Base-by-base conservation (phyloP, 2,113 vertebrate species). In the Spea multiplicata region DNA sequence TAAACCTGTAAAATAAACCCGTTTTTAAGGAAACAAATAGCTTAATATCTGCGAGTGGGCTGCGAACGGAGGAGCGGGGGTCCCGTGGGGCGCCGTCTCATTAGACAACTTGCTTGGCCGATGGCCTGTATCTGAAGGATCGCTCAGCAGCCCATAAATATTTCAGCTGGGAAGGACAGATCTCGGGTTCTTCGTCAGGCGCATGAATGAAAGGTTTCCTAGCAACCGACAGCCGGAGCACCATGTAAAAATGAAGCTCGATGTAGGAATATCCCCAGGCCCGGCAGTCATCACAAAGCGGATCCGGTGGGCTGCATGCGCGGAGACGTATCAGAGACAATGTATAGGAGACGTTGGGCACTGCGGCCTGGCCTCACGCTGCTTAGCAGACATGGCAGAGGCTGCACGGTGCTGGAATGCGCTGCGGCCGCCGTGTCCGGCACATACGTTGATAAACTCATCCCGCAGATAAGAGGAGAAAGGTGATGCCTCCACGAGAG, bases 111-210 rank as follows among this genome's bases (percentile, higher is more conserved):
- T 3, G 8, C 30, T 6, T 6, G 9, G 49, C 45, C 49, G 66
- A 8, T 68, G 74, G 13, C 30, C 53, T 62, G 44, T 61, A 67
- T 67, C 55, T 67, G 74, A 6, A 46, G 64, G 64, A 75, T 47
- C 65, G 45, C 49, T n/a, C 74, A 75, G 49, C 73, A 59, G 30
- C 66, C 14, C 66, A 76, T 76, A 69, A 76, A 76, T 76, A 76
- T 76, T 76, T 76, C 66, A 76, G 44, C 52, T 6, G 44, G 50
- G 44, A 59, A 44, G 67, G 52, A 47, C 14, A 30, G 53, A 68
- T 47, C 45, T 59, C 65, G 8, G 75, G 44, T 68, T 69, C 49
- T 4, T 30, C 44, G 44, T 46, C 75, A 70, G 62, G 3, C 17
- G 13, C 47, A 46, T 45, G 74, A 66, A 30, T 45, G 74, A 49